Base-by-base conservation (phyloP, 2,797 vertebrate species). In the Enteromius argenteus region DNA sequence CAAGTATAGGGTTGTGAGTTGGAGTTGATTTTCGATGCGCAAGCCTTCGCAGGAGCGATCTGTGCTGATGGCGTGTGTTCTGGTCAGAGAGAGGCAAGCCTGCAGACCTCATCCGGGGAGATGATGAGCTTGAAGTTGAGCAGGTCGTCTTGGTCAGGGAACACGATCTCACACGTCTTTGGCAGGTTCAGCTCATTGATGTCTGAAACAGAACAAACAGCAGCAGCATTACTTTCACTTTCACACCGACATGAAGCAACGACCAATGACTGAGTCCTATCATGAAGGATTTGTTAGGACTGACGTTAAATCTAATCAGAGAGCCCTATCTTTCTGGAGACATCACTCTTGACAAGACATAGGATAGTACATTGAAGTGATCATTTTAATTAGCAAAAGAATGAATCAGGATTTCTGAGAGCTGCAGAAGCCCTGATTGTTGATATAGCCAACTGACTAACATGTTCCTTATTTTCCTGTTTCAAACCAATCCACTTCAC, bases 81-180 rank as follows among this genome's bases (percentile, higher is more conserved):
- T 9, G 30, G 3, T 42, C 32, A 11, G 62, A n/a, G 51, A 42
- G 35, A 68, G 44, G 6, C 3, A 51, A 15, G 8, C 4, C 56
- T 9, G 84, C 91, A 73, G 80, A 98, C 97, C 96, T 98, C 97
- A 87, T 99, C 97, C 2, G 97, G 97, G 69, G 96, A 98, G 94
- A 99, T 98, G 93, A 98, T 97, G 91, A 99, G 96, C 89, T 97
- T 98, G 95, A 99, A 99, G 94, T 97, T 98, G 86, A 99, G 96
- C 27, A 98, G 95, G 90, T 99, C 97, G 83, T 99, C 97, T 46
- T 97, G 96, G 76, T 98, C 97, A 0, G 97, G 97, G 89, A 99
- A 99, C 89, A 97, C 97, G 84, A 98, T 98, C 93, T 99, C 97
- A 68, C 97, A 98, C 8, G 97, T 98, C 93, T 98, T 98, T 89